Evolutionary conservation across 1,140 invertebrate species (phyloP), one percentile per base, ranked within the genome.

Genomic region (Nixonia krombeini): DNA sequence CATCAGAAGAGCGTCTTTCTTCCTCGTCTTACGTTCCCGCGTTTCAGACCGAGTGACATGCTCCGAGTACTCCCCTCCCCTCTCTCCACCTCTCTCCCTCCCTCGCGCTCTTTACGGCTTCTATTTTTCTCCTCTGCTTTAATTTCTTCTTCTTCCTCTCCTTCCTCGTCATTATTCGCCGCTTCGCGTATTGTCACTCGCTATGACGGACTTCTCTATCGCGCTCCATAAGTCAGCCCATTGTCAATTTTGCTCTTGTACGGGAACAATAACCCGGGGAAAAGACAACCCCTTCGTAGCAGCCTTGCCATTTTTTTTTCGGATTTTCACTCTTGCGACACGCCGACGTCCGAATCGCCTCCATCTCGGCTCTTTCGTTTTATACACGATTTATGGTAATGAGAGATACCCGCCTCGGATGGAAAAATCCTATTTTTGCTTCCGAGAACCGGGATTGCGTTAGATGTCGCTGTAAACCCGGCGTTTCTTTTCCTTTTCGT

Each of bases 121-220:
- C 28, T 31, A 8, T 57, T 16, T 38, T 25, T 28, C 8, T 42
- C 15, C 33, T 26, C 25, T 10, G 12, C 13, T 44, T 44, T 33
- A 31, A 13, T 23, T 35, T 29, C 31, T 15, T 37, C 53, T 33
- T 55, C 46, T 42, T 21, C 37, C 29, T 29, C 33, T 52, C 16
- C 10, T 31, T 44, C 21, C 28, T 35, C 38, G 8, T 58, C 37
- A 29, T 38, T 42, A 47, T 37, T 23, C 35, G 21, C 17, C 6
- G 47, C n/a, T 37, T 18, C 9, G 9, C 21, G 6, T 10, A 33
- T 21, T 21, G 8, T 15, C 56, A 37, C 13, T 9, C 29, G 29
- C 29, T 33, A 33, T 33, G 29, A 33, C 13, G 13, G 29, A 33
- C 29, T 33, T 33, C 29, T 33, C 44, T 8, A 26, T 41, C 29